phyloP scores from a whole-genome alignment of 1,140 invertebrate species.

The Psix sp. region DNA sequence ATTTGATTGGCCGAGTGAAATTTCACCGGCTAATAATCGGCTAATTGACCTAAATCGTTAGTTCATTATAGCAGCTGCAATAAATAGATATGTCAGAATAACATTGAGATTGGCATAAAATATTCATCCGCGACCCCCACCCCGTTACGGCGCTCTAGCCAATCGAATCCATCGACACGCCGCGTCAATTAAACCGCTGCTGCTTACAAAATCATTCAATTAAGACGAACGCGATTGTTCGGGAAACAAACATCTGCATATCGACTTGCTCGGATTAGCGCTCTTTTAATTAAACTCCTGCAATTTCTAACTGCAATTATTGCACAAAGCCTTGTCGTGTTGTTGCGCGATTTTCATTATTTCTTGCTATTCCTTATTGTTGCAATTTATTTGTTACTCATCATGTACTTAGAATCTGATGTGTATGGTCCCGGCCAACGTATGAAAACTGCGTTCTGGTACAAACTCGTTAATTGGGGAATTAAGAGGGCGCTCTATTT shows the following conservation, averaged over 20 bases:
- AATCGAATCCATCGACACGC: slow-evolving; percentile 15
- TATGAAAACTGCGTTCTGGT: too few relatives aligned
- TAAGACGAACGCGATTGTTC: slow-evolving; percentile 27
- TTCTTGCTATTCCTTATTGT: too few relatives aligned
- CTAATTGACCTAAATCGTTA: slow-evolving; percentile 29
- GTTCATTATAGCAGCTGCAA: slow-evolving; percentile 16
- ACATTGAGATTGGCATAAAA: slow-evolving; percentile 29
- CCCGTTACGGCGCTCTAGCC: neutral
- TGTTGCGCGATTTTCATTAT: too few relatives aligned
- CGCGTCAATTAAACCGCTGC: slow-evolving; percentile 28
- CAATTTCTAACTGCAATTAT: too few relatives aligned
- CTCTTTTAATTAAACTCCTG: slow-evolving; percentile 20
- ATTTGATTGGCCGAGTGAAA: too few relatives aligned
- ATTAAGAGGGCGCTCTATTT: too few relatives aligned
- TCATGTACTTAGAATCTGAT: too few relatives aligned
- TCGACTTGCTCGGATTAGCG: slow-evolving; percentile 27
- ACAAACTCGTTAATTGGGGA: too few relatives aligned
- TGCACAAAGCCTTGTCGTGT: too few relatives aligned
- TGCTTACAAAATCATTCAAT: slow-evolving; percentile 30
- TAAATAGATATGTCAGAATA: slow-evolving; percentile 30
- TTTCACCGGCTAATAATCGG: slow-evolving; percentile 10
- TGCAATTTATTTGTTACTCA: too few relatives aligned
- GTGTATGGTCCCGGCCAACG: too few relatives aligned
- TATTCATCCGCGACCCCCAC: slow-evolving; percentile 16
- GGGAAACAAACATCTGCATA: slow-evolving; percentile 29